Base-by-base conservation (phyloP, 1,140 invertebrate species). In the Cydia fagiglandana region DNA sequence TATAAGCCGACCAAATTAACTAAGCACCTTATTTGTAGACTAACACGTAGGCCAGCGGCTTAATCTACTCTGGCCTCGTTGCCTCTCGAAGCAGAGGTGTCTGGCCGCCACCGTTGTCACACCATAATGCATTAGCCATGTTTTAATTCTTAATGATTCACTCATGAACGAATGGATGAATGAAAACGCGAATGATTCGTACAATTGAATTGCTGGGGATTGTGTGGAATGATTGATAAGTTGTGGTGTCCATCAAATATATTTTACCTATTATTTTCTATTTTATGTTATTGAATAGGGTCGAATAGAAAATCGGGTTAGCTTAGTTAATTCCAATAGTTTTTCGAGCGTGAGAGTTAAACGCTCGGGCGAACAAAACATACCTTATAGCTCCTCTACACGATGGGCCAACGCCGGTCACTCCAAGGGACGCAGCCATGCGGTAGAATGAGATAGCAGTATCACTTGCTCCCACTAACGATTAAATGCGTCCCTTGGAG, bases 51-150 rank as follows among this genome's bases (percentile, higher is more conserved):
- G 24, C 20, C 2, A 15, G 17, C 5, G n/a, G 66, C 15, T 70
- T 41, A 38, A 41, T 70, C 66, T 70, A 41, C 45, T 38, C 15
- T 70, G 66, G 66, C 12, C 66, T n/a, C 64, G 13, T 64, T n/a
- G 13, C 45, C 73, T 53, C 50, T 80, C 24, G 76, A 82, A 79
- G 80, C 78, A 80, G 76, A 80, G 77, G 80, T 82, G 82, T 81
- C 77, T 30, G 41, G 74, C 74, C 76, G 77, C 78, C 80, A 76
- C 80, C 79, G 74, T 77, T 78, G 80, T 81, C 81, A 74, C 70
- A 75, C 75, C 76, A 74, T 82, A 81, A 83, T 83, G 81, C 79
- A 84, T 81, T 82, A 84, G 76, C 68, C 75, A 20, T 81, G 77
- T 79, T 79, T 81, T 83, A 80, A 79, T 81, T 76, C 70, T 74